Conservation (phyloP, 2,888 invertebrate species). For the Melanostoma mellinum region DNA sequence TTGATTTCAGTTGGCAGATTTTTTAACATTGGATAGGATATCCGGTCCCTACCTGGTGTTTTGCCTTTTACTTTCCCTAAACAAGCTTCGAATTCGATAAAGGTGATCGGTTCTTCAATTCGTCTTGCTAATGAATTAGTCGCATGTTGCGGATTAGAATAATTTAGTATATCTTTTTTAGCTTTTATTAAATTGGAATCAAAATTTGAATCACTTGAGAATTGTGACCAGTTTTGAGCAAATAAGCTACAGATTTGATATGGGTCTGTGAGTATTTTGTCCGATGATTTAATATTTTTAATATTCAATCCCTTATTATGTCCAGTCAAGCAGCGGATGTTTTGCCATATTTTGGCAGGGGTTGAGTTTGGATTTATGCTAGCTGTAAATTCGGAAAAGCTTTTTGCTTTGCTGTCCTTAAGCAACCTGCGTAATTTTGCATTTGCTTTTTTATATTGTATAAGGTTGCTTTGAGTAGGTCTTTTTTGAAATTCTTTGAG, state of each 20-base stretch:
- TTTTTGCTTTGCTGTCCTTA: slow-evolving; percentile 14
- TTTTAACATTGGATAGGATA: slow-evolving; percentile 14
- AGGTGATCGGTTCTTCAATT: too few relatives aligned
- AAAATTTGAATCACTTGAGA: slow-evolving; percentile 1
- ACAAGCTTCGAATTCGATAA: background rate
- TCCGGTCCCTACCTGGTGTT: slow-evolving; percentile 1
- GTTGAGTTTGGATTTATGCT: background rate
- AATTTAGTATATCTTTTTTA: background rate
- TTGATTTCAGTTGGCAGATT: background rate
- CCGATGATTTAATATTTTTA: background rate
- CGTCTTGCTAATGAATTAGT: background rate
- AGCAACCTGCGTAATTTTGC: slow-evolving; percentile 19
- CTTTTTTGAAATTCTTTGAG: too few relatives aligned
- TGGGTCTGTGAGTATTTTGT: slow-evolving; percentile 7
- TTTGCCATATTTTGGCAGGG: slow-evolving; percentile 13
- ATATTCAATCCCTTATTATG: background rate
- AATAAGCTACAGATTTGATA: background rate
- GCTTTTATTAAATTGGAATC: background rate
- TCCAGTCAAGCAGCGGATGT: background rate
- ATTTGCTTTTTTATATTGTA: too few relatives aligned
- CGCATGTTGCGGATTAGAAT: too few relatives aligned
- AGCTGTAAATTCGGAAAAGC: slow-evolving; percentile 1
- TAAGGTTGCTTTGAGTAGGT: too few relatives aligned
- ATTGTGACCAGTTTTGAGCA: slow-evolving; percentile 10
- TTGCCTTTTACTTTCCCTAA: too few relatives aligned